Percentiles rank a stretch among this genome's conserved stretches.
These are phyloP conservation scores for Pedicia rivosa DNA, from an alignment of 2,888 invertebrate species.

Conservation along the genomic window DNA sequence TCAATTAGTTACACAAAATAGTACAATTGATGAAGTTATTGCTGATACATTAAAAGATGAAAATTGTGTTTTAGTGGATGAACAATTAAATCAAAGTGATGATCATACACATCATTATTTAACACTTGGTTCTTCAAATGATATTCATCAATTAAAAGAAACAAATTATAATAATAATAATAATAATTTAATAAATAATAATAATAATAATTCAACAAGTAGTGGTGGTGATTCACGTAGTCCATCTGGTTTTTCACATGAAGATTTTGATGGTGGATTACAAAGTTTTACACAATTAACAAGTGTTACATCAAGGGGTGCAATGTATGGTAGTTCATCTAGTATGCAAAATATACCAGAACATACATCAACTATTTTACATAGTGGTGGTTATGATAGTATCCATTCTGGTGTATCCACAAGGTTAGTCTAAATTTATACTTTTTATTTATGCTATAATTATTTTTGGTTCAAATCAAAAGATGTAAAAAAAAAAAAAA, in stretches of 20 bases:
- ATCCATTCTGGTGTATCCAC: constrained; percentile 22
- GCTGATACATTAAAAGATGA: constrained; percentile 31
- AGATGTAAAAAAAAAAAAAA: too few species aligned
- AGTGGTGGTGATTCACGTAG: constrained; percentile 27
- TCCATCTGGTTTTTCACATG: constrained; percentile 18
- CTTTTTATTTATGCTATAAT: not conserved
- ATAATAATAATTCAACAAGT: constrained; percentile 22
- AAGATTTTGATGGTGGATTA: constrained; percentile 17
- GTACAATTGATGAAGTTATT: constrained; percentile 28
- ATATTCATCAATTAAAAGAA: constrained; percentile 24
- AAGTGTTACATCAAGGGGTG: constrained; percentile 15
- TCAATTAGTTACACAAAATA: not conserved
- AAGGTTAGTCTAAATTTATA: constrained; percentile 19
- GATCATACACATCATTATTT: constrained; percentile 21
- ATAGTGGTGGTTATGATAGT: not conserved
- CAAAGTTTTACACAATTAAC: constrained; percentile 29
- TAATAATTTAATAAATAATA: constrained; percentile 9
- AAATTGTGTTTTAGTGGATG: constrained; percentile 21
- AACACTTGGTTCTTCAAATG: constrained; percentile 23
- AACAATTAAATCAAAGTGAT: constrained; percentile 11
- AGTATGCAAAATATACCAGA: constrained; percentile 2
- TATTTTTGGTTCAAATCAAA: too few species aligned
- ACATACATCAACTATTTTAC: not conserved
- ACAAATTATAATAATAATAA: constrained; percentile 13
- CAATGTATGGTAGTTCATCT: constrained; percentile 7